Evolutionary conservation across 2,888 invertebrate species (phyloP).

Genomic region (Anaspis maculata): DNA sequence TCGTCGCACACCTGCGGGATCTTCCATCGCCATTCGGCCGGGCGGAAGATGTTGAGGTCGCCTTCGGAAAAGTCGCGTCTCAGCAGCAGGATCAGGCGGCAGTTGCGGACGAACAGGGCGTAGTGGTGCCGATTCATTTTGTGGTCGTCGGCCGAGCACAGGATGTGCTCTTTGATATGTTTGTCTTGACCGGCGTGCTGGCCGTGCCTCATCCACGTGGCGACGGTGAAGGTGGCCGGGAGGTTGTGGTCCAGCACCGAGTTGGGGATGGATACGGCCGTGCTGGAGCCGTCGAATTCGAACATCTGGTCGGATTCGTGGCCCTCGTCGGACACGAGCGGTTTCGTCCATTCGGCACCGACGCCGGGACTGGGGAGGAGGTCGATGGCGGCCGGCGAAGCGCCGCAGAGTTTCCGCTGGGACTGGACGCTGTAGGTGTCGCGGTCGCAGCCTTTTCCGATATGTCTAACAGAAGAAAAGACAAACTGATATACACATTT

Average conservation of each 20-base stretch:
- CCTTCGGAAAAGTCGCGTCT: conserved; percentile 85
- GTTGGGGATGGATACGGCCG: conserved; percentile 78
- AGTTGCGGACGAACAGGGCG: conserved; percentile 93
- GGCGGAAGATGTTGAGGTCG: conserved; percentile 88
- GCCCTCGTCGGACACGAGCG: conserved; percentile 73
- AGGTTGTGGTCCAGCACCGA: conserved; percentile 68
- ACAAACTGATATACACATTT: too few relatives aligned
- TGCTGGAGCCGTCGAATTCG: conserved; percentile 87
- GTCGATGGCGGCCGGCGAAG: conserved; percentile 75
- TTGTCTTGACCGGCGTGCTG: conserved; percentile 71
- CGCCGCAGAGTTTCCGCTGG: conserved; percentile 78
- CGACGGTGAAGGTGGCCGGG: conserved; percentile 77
- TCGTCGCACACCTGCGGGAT: conserved; percentile 93
- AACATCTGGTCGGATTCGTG: conserved; percentile 85
- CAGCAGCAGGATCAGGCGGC: conserved; percentile 87
- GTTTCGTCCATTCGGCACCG: conserved; percentile 74
- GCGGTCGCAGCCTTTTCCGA: conserved; percentile 93
- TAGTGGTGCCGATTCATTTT: conserved; percentile 99
- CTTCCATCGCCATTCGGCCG: conserved; percentile 99
- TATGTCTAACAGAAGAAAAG: too few relatives aligned
- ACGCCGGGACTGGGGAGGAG: conserved; percentile 75
- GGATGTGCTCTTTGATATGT: conserved; percentile 90
- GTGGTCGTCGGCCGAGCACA: conserved; percentile 96
- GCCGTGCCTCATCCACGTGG: conserved; percentile 93
- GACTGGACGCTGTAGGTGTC: conserved; percentile 85